These are phyloP conservation scores for Nilaparvata lugens DNA, from an alignment of 1,140 invertebrate species.

Conservation along the genomic window DNA sequence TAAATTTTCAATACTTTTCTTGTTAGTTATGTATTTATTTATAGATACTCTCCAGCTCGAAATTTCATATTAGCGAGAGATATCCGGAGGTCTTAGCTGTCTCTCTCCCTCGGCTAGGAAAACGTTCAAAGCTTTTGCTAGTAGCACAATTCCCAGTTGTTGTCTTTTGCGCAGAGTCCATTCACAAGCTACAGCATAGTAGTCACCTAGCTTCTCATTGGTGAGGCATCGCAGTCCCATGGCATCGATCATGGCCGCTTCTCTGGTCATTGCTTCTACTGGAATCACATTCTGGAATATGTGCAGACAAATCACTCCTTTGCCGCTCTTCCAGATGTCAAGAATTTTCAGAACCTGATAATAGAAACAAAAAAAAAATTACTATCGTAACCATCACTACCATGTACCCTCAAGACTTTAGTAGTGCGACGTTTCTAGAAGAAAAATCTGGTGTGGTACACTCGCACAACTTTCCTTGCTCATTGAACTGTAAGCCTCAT, in stretches of 20 bases:
- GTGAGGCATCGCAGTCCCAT: constrained; percentile 66
- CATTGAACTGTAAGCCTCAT: no score
- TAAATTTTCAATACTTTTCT: no score
- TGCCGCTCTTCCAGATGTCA: constrained; percentile 73
- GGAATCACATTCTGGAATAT: constrained; percentile 86
- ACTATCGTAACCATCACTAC: no score
- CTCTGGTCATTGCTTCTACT: constrained; percentile 85
- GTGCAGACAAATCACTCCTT: constrained; percentile 83
- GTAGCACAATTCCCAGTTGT: constrained; percentile 67
- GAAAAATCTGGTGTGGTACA: no score
- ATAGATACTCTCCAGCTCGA: no score
- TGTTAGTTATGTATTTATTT: no score
- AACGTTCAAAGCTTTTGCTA: constrained; percentile 76
- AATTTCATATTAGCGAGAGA: constrained; percentile 24
- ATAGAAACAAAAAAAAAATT: no score
- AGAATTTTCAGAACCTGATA: constrained; percentile 69
- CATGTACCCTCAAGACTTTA: no score
- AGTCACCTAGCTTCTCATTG: constrained; percentile 74
- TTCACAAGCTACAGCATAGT: constrained; percentile 65
- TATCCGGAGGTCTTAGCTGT: constrained; percentile 59
- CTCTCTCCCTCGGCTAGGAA: constrained; percentile 79
- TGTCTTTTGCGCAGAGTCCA: constrained; percentile 62
- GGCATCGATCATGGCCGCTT: constrained; percentile 88
- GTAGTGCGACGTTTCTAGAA: no score
- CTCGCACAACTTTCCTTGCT: no score